Conservation (phyloP, 2,888 invertebrate genomes). For the Oxyteleia sp. region DNA sequence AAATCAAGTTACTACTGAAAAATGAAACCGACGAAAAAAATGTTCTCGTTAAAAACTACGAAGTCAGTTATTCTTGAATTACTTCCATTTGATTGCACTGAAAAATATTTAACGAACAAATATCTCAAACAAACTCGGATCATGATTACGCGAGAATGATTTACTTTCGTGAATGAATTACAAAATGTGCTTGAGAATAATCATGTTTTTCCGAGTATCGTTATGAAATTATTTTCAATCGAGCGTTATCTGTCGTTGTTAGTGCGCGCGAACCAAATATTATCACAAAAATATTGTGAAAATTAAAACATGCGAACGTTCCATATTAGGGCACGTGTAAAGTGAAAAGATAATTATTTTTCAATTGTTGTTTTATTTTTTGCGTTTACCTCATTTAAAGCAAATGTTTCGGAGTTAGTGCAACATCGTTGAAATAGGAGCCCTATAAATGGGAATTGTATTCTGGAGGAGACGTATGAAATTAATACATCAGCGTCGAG, state of each 20-base stretch:
- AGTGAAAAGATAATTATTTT: no score
- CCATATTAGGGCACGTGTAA: no score
- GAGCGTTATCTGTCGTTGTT: slow-evolving; percentile 2
- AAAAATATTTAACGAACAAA: slow-evolving; percentile 59
- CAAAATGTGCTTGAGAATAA: slow-evolving; percentile 52
- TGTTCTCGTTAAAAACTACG: slow-evolving; percentile 11
- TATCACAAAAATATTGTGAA: no score
- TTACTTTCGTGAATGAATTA: slow-evolving; percentile 58
- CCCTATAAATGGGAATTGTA: slow-evolving; percentile 49
- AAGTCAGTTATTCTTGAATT: background rate
- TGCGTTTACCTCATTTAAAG: background rate
- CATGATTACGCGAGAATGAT: slow-evolving; percentile 40
- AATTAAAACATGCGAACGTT: no score
- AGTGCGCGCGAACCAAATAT: slow-evolving; percentile 22
- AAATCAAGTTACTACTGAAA: no score
- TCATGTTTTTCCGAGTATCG: slow-evolving; percentile 41
- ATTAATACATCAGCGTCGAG: slow-evolving; percentile 66
- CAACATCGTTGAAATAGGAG: slow-evolving; percentile 40
- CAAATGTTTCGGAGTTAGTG: slow-evolving; percentile 26
- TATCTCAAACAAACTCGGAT: slow-evolving; percentile 56
- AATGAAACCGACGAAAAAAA: no score
- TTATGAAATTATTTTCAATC: slow-evolving; percentile 50
- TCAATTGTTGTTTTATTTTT: no score
- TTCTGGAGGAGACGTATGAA: slow-evolving; percentile 53
- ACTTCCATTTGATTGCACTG: slow-evolving; percentile 33